Base-by-base conservation (phyloP, 1,140 invertebrate species). In the Drosophila nebulosa region DNA sequence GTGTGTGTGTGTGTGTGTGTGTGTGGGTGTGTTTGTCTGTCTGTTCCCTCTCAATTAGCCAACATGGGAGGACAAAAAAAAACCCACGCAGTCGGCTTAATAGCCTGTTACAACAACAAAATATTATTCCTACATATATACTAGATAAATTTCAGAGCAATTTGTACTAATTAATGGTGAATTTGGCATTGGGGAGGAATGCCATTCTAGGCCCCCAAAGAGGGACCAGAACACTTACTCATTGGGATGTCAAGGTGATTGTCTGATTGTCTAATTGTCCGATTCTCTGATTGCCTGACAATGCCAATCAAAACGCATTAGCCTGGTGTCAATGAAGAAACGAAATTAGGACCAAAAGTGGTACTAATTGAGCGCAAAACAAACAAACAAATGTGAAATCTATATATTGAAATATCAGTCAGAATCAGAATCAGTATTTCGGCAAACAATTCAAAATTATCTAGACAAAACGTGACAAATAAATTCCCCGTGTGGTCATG, bases 91-190 rank as follows among this genome's bases (percentile, higher is more conserved):
- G 57, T 16, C 60, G 32, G 36, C 39, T 26, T 64, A 77, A 70
- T 68, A 73, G 64, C 56, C 56, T 69, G 64, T 81, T 60, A 36
- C 60, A 56, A 59, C 22, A 53, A 26, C n/a, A 22, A 24, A 53
- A 56, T 26, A 32, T 36, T 30, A 32, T 14, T 64, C 56, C 53
- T 30, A 73, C 35, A 58, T 51, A 66, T 2, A 46, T 10, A 46
- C 18, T 6, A 46, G 39, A 46, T 62, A 57, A 61, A 80, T 85
- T 85, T 74, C 68, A 69, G 78, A 74, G 64, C 74, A 80, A 80
- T 85, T 86, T 80, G 69, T 81, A 71, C 81, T 74, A 86, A 85
- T 85, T 85, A 86, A 86, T 66, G 64, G 64, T 53, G 57, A 80
- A 68, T 71, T 80, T 69, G 64, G 26, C 46, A 55, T 55, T 22